Evolutionary conservation across 2,797 vertebrate species (phyloP).

Genomic region (Miichthys miiuy): DNA sequence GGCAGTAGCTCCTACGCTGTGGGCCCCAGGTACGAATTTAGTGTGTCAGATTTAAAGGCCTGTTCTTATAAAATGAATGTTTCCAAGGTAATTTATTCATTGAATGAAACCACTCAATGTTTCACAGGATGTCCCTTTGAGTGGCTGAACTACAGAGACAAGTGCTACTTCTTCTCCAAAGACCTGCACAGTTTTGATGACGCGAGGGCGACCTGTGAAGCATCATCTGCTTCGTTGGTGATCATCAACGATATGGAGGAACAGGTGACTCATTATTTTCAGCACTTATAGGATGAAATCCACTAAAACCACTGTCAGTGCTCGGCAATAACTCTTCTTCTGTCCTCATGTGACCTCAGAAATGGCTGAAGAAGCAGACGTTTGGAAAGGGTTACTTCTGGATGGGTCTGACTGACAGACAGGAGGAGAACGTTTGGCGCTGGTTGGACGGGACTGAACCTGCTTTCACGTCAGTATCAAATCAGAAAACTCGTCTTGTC

Average conservation of each 20-base stretch:
- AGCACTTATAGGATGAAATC: not conserved
- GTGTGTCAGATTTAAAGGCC: not conserved
- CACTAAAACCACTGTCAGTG: not conserved
- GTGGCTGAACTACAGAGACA: slow-evolving; percentile 91
- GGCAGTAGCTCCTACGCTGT: slow-evolving; percentile 60
- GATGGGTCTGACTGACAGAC: slow-evolving; percentile 93
- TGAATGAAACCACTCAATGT: not conserved
- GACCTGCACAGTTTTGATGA: slow-evolving; percentile 90
- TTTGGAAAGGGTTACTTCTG: slow-evolving; percentile 91
- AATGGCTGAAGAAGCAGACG: slow-evolving; percentile 91
- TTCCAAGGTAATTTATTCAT: not conserved
- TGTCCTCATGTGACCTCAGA: slow-evolving; percentile 80
- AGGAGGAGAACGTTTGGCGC: slow-evolving; percentile 90
- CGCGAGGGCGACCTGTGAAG: slow-evolving; percentile 88
- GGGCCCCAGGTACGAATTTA: slow-evolving; percentile 62
- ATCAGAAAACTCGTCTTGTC: slow-evolving; percentile 7
- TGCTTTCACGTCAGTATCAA: slow-evolving; percentile 88
- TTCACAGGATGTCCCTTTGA: slow-evolving; percentile 87
- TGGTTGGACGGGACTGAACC: slow-evolving; percentile 92
- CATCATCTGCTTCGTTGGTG: slow-evolving; percentile 86
- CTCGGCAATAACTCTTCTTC: slow-evolving; percentile 8
- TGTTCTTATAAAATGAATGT: not conserved
- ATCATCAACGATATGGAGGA: slow-evolving; percentile 92
- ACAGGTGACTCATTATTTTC: slow-evolving; percentile 83
- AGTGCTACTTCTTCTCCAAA: slow-evolving; percentile 94